Conservation (phyloP, 2,113 vertebrate genomes). For the Petaurus breviceps region DNA sequence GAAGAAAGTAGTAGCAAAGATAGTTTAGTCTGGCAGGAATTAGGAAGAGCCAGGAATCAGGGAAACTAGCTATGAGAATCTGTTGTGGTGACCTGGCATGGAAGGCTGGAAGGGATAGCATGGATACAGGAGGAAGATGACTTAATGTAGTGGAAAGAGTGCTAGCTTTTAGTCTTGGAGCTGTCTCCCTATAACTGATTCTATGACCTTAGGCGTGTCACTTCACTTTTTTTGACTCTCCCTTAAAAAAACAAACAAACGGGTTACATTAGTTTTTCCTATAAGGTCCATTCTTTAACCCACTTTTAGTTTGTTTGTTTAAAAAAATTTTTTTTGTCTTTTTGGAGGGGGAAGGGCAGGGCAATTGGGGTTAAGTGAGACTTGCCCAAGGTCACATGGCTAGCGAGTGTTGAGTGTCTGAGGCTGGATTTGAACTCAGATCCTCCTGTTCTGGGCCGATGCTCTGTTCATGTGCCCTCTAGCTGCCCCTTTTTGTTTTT, state of each 20-base stretch:
- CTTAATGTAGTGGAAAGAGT: background rate
- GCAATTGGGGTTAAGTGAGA: too few species aligned
- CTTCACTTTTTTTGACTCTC: background rate
- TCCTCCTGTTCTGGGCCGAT: too few species aligned
- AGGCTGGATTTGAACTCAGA: too few species aligned
- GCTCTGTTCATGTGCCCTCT: too few species aligned
- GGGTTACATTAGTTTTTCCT: background rate
- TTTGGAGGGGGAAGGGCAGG: too few species aligned
- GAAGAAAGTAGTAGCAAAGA: slow-evolving; percentile 22
- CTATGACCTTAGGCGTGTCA: background rate
- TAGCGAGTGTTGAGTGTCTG: too few species aligned
- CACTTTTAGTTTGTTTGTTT: background rate
- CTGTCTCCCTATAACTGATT: background rate
- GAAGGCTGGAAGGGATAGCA: background rate
- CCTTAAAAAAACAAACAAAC: background rate
- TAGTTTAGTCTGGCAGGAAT: slow-evolving; percentile 7
- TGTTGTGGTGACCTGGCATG: background rate
- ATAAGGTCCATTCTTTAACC: background rate
- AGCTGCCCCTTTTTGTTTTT: too few species aligned
- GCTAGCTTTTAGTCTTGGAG: background rate
- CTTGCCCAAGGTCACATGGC: too few species aligned
- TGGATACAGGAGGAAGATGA: background rate
- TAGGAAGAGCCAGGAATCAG: background rate
- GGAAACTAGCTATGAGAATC: background rate
- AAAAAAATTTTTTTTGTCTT: too few species aligned